phyloP scores from a whole-genome alignment of 2,113 vertebrate species.

The Climacteris rufus region DNA sequence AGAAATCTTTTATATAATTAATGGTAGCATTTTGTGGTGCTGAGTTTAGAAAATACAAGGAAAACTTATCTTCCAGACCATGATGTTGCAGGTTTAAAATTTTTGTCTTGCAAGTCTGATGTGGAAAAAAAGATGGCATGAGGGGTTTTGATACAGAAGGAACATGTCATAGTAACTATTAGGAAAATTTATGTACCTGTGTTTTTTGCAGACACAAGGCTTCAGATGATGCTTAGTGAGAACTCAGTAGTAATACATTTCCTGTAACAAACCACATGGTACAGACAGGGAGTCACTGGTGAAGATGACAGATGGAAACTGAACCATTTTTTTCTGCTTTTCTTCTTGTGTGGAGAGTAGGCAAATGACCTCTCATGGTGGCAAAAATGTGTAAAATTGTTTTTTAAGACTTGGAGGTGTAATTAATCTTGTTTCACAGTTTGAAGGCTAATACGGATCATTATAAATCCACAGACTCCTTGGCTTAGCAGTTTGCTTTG shows the following conservation, averaged over 20 bases:
- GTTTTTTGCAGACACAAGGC: not conserved
- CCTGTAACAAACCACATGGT: not conserved
- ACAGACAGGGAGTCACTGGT: not conserved
- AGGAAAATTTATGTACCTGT: not conserved
- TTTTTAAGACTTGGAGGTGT: not conserved
- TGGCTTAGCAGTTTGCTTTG: not conserved
- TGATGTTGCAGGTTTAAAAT: not conserved
- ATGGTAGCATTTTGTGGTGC: not conserved
- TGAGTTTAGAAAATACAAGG: not conserved
- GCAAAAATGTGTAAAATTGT: not conserved
- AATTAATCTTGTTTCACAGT: not conserved
- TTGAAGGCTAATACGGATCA: not conserved
- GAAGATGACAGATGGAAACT: not conserved
- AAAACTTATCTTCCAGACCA: not conserved
- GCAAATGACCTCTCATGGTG: not conserved
- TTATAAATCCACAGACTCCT: not conserved
- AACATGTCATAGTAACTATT: not conserved
- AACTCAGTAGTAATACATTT: not conserved
- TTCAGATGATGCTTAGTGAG: not conserved
- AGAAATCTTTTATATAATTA: not conserved
- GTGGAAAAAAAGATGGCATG: not conserved
- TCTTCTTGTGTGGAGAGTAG: not conserved
- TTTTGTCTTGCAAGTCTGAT: slow-evolving; percentile 33
- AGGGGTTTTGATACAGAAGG: not conserved
- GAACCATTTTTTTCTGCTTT: not conserved